These are phyloP conservation scores for Pachypeltis micranthus DNA, from an alignment of 1,140 invertebrate species.

Conservation along the genomic window DNA sequence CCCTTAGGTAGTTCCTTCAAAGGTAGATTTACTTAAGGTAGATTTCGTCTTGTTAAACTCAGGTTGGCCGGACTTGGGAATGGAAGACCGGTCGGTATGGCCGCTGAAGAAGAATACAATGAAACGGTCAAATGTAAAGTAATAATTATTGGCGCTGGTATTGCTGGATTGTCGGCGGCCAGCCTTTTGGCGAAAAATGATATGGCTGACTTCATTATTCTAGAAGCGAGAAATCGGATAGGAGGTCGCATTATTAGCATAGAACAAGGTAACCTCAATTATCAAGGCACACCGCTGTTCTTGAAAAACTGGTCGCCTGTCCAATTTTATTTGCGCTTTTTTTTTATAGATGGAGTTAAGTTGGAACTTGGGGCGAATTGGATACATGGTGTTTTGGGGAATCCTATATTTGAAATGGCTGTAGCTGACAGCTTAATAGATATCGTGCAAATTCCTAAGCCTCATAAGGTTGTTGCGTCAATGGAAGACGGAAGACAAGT, in stretches of 20 bases:
- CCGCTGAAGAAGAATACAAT: constrained; percentile 13
- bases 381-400: constrained; percentile 82
- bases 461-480: constrained; percentile 74
- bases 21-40: no score
- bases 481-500: constrained; percentile 76
- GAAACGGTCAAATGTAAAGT: constrained; percentile 47
- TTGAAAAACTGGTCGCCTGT: background rate
- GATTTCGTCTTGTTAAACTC: no score
- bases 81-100: constrained; percentile 17
- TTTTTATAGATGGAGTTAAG: constrained; percentile 38
- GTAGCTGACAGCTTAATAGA: constrained; percentile 69
- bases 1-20: no score
- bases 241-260: constrained; percentile 69
- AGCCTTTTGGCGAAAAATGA: constrained; percentile 72
- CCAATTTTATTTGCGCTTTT: constrained; percentile 6
- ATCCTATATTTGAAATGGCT: constrained; percentile 76
- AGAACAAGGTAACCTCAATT: constrained; percentile 22
- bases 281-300: background rate
- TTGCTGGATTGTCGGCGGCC: constrained; percentile 73
- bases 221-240: constrained; percentile 65
- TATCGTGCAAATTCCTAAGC: constrained; percentile 67
- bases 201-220: constrained; percentile 60
- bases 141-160: constrained; percentile 73
- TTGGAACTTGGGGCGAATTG: constrained; percentile 85
- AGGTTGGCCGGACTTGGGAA: constrained; percentile 10